Percentiles rank a stretch among this genome's conserved stretches.
phyloP scores from a whole-genome alignment of 2,797 vertebrate genomes.

The Coregonus sp. region DNA sequence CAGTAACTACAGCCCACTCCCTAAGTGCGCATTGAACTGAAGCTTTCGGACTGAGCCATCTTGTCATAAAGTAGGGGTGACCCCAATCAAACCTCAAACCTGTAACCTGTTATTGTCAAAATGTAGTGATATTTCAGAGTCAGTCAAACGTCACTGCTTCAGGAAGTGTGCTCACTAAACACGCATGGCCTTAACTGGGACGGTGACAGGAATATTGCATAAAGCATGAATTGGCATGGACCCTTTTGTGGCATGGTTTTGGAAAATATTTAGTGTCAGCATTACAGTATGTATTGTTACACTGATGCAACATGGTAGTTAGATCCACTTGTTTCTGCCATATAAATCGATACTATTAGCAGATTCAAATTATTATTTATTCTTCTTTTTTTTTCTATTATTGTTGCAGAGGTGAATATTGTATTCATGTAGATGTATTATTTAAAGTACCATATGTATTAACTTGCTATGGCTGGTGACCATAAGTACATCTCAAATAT shows the following conservation, averaged over 20 bases:
- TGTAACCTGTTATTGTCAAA: not conserved
- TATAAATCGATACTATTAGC: conserved; percentile 75
- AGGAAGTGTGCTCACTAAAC: not conserved
- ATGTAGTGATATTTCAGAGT: conserved; percentile 6
- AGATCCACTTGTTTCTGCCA: conserved; percentile 68
- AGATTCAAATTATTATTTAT: conserved; percentile 88
- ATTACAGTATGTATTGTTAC: conserved; percentile 27
- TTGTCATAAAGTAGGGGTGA: not conserved
- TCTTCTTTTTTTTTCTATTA: conserved; percentile 78
- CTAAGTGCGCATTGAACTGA: not conserved
- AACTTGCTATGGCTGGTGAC: conserved; percentile 97
- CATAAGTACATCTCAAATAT: conserved; percentile 86
- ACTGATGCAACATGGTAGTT: conserved; percentile 39
- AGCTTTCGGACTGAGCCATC: not conserved
- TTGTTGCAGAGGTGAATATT: conserved; percentile 82
- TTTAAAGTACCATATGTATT: conserved; percentile 93
- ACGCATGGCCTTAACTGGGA: conserved; percentile 23
- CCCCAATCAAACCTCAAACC: not conserved
- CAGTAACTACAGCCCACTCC: not conserved
- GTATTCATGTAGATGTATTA: conserved; percentile 86
- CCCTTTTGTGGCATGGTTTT: conserved; percentile 21
- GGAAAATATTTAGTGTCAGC: conserved; percentile 35
- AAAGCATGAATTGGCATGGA: conserved; percentile 43
- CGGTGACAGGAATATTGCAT: conserved; percentile 43
- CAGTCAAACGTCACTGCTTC: not conserved